Evolutionary conservation across 2,888 invertebrate species (phyloP), one percentile per base, ranked within the genome.

Genomic region (Rhyacophila evoluta): DNA sequence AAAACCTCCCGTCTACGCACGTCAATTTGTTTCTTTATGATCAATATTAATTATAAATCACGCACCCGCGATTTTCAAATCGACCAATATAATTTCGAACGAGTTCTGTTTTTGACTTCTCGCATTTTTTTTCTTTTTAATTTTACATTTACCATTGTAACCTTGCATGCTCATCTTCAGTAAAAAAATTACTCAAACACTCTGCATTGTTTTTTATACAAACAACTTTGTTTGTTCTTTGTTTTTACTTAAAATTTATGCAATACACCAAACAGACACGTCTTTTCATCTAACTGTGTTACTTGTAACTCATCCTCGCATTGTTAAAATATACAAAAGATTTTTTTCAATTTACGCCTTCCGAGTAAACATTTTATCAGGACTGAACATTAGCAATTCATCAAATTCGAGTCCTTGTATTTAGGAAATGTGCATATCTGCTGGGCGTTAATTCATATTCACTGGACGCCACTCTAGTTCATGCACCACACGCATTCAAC

Each of bases 141-240:
- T 55, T 55, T 19, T 19, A 55, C 8, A 55, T 55, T 19, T 55
- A 55, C 10, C 55, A 25, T 55, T 55, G 25, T 55, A 55, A 55
- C 55, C 55, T 55, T 55, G 15, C 55, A 55, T 10, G 55, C 55
- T 25, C 19, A 19, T 55, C 25, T 6, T 55, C 55, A 8, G 19
- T 55, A 55, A 15, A 19, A 55, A 55, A 19, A 19, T 55, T 55
- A 55, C 55, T 2, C 29, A 2, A 33, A 55, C 55, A 55, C 55
- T 4, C 6, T 55, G 10, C 19, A 55, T n/a, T 55, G 55, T 19
- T 55, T 15, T 55, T 55, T 19, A 19, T 55, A 55, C 55, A 55
- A 55, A 25, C 55, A 55, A 55, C 19, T 55, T 55, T 55, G 55
- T 55, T 55, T 19, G 19, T 55, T 55, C 19, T 41, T 55, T 55